Percentiles rank a stretch among this genome's conserved stretches.
These are phyloP conservation scores for Orbicella faveolata DNA, from an alignment of 64 coral and sea anemone genomes.

Conservation along the genomic window DNA sequence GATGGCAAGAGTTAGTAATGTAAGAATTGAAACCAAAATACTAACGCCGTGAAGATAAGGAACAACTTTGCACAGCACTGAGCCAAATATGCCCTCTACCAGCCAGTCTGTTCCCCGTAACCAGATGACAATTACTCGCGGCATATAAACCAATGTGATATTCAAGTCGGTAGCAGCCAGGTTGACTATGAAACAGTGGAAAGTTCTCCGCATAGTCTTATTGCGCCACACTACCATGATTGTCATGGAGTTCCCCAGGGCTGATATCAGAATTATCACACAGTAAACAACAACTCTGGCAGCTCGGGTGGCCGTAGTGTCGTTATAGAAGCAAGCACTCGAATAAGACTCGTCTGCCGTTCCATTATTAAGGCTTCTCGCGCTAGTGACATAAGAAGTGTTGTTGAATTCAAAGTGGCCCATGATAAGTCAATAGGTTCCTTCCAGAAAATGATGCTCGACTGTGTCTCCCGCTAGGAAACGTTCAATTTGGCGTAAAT, in stretches of 20 bases:
- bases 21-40: conserved; percentile 44
- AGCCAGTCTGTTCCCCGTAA: conserved; percentile 32
- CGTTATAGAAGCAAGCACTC: not conserved
- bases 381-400: not conserved
- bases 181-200: conserved; percentile 50
- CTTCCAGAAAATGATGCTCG: not conserved
- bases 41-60: conserved; percentile 30
- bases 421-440: not conserved
- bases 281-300: conserved; percentile 21
- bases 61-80: conserved; percentile 43
- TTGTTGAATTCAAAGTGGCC: not conserved
- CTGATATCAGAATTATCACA: conserved; percentile 40
- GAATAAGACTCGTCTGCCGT: not conserved
- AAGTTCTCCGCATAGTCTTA: conserved; percentile 29
- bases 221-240: conserved; percentile 22
- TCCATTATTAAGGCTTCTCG: not conserved
- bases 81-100: conserved; percentile 13
- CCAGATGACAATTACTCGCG: conserved; percentile 27
- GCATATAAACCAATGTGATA: conserved; percentile 55
- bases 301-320: not conserved
- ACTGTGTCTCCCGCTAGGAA: not conserved
- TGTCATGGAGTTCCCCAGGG: conserved; percentile 32
- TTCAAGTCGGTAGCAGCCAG: conserved; percentile 27
- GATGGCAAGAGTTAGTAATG: conserved; percentile 7
- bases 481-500: not conserved